Evolutionary conservation across 1,140 invertebrate genomes (phyloP).

Genomic region (Pachypeltis micranthus): DNA sequence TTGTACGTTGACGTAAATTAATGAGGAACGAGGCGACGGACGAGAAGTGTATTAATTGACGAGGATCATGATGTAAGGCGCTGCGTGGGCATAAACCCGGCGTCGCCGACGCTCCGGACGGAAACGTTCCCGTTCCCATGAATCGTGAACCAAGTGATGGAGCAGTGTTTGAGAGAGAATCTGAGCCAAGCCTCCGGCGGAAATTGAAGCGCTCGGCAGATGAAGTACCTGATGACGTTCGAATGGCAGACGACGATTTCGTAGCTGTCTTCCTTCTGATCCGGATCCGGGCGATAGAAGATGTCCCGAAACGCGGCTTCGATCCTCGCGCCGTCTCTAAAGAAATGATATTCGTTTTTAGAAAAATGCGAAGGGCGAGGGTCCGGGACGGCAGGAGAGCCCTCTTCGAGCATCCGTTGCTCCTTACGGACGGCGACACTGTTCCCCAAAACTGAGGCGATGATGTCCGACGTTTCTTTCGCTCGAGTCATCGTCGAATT

Average conservation of each 20-base stretch:
- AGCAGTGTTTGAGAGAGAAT: slow-evolving; percentile 79
- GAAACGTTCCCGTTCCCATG: slow-evolving; percentile 73
- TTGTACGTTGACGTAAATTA: too few relatives aligned
- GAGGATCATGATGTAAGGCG: too few relatives aligned
- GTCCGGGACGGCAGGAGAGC: slow-evolving; percentile 88
- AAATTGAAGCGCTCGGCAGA: slow-evolving; percentile 95
- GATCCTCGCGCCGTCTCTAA: slow-evolving; percentile 86
- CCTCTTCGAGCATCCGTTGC: slow-evolving; percentile 77
- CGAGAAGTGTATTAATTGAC: too few relatives aligned
- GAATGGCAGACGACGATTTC: slow-evolving; percentile 94
- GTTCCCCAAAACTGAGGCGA: slow-evolving; percentile 20
- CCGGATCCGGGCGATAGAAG: slow-evolving; percentile 74
- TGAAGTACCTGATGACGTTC: slow-evolving; percentile 96
- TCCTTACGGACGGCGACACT: slow-evolving; percentile 42
- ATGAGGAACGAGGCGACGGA: too few relatives aligned
- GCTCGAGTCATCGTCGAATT: slow-evolving; percentile 87
- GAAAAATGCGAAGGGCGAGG: slow-evolving; percentile 73
- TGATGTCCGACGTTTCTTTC: slow-evolving; percentile 33
- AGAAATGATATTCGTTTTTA: slow-evolving; percentile 66
- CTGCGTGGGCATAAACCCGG: slow-evolving; percentile 81
- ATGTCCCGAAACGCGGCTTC: slow-evolving; percentile 92
- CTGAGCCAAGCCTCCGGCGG: slow-evolving; percentile 93
- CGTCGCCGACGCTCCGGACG: slow-evolving; percentile 68
- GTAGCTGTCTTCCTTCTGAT: slow-evolving; percentile 72
- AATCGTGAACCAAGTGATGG: slow-evolving; percentile 85